Conservation (phyloP, 2,797 vertebrate species). For the Aselliscus stoliczkanus region DNA sequence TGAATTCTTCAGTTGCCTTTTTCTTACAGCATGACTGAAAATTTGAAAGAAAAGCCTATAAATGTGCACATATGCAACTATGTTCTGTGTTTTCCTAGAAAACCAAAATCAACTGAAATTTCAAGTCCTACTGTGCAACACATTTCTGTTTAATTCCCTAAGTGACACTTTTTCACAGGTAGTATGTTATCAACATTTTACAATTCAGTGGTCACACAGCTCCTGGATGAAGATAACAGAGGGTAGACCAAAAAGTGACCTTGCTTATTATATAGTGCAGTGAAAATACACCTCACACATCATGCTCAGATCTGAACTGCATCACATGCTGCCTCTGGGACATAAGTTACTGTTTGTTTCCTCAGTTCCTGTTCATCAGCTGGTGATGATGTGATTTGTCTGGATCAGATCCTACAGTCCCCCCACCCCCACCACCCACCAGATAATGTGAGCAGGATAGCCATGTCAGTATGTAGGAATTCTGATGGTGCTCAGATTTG, state of each 20-base stretch:
- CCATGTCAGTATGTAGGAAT: constrained; percentile 67
- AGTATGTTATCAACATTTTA: constrained; percentile 74
- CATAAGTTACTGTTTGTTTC: constrained; percentile 76
- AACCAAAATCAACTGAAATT: constrained; percentile 79
- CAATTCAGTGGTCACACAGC: constrained; percentile 71
- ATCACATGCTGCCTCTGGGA: constrained; percentile 82
- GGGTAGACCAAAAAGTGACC: constrained; percentile 82
- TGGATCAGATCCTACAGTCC: constrained; percentile 75
- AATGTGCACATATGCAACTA: constrained; percentile 66
- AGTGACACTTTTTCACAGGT: constrained; percentile 73
- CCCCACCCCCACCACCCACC: not conserved
- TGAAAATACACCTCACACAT: constrained; percentile 64
- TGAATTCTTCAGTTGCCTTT: constrained; percentile 80
- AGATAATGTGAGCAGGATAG: constrained; percentile 77
- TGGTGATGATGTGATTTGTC: constrained; percentile 75
- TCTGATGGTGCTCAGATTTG: constrained; percentile 72
- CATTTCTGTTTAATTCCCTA: constrained; percentile 73
- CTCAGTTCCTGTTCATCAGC: constrained; percentile 68
- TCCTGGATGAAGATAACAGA: constrained; percentile 77
- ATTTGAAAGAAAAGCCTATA: constrained; percentile 73
- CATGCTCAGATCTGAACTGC: constrained; percentile 74
- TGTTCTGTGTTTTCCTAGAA: constrained; percentile 77
- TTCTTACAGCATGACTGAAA: constrained; percentile 75
- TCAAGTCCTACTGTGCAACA: constrained; percentile 78
- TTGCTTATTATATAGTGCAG: constrained; percentile 75